Base-by-base conservation (phyloP, 2,797 vertebrate genomes). In the Anomalospiza imberbis region DNA sequence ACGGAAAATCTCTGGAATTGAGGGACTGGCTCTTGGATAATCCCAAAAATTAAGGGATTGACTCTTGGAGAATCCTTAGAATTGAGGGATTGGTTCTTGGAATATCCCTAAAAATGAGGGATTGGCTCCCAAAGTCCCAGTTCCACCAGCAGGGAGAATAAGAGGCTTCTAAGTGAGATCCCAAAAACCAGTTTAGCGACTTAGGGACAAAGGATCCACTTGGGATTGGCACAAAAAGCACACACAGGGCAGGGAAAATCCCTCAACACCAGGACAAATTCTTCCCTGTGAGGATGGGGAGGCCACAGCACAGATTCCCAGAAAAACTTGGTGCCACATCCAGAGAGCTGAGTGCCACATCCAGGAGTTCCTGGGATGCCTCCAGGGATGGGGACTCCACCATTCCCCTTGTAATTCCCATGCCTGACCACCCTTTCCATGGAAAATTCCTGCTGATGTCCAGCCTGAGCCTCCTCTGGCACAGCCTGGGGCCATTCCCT, bases 51-150 rank as follows among this genome's bases (percentile, higher is more conserved):
- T 15, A 15, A 47, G 20, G 9, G 12, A 24, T 7, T 31, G 9
- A 10, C 2, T 34, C 12, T 2, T 24, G 12, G 19, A 13, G 1
- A 0, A 65, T 31, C 19, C 29, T 13, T 6, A 1, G 0, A 61
- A 13, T 19, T 9, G 17, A 32, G 17, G 13, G 13, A 50, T 12
- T 61, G 44, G 6, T 4, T 28, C 7, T 4, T 7, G 7, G 31
- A n/a, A 1, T 2, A 55, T 17, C 20, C 9, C 22, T 21, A 0
- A 0, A 60, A 60, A 3, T 20, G 17, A 13, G 19, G 70, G 14
- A 31, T 18, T 47, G 3, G 24, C 53, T 44, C 36, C 34, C 6
- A 2, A 22, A 29, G 6, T 63, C 47, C 47, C 24, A 9, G 24
- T 17, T 11, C 24, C 5, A 22, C 47, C 48, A 34, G 19, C 40